These are phyloP conservation scores for Channa maculata DNA, from an alignment of 2,113 vertebrate genomes.

Conservation along the genomic window DNA sequence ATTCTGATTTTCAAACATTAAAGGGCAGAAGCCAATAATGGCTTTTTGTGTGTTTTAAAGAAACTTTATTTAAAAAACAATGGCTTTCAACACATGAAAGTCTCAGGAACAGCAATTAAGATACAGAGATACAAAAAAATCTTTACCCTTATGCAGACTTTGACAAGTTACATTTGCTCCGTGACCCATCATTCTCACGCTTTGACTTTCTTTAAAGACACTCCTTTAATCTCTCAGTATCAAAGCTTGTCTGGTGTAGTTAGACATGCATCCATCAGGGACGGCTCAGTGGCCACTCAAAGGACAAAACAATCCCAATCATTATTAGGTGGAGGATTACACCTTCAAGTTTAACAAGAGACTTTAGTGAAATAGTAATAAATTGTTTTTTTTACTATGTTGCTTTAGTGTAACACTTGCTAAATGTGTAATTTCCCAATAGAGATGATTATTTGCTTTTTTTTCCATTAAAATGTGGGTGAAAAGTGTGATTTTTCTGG, in stretches of 20 bases:
- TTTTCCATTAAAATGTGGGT: not conserved
- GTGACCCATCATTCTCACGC: not conserved
- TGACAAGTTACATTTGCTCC: slow-evolving; percentile 17
- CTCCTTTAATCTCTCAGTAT: slow-evolving; percentile 17
- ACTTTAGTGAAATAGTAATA: slow-evolving; percentile 26
- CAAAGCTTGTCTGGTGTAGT: slow-evolving; percentile 28
- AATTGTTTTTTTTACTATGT: slow-evolving; percentile 1
- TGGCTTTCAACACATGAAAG: slow-evolving; percentile 7
- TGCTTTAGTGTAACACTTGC: not conserved
- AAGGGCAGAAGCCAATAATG: not conserved
- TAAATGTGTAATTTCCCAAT: slow-evolving; percentile 11
- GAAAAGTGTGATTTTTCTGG: not conserved
- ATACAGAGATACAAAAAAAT: slow-evolving; percentile 7
- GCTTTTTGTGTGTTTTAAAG: not conserved
- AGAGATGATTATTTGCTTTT: slow-evolving; percentile 28
- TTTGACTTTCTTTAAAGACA: slow-evolving; percentile 29
- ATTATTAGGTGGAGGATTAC: slow-evolving; percentile 36
- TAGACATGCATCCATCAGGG: slow-evolving; percentile 33
- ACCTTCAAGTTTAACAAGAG: slow-evolving; percentile 16
- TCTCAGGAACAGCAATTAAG: not conserved
- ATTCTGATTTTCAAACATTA: slow-evolving; percentile 4
- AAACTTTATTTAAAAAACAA: slow-evolving; percentile 6
- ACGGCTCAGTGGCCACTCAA: slow-evolving; percentile 41
- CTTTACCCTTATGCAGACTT: slow-evolving; percentile 3
- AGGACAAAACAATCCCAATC: slow-evolving; percentile 30